phyloP scores from a whole-genome alignment of 2,113 vertebrate species.

The Tamias sibiricus region DNA sequence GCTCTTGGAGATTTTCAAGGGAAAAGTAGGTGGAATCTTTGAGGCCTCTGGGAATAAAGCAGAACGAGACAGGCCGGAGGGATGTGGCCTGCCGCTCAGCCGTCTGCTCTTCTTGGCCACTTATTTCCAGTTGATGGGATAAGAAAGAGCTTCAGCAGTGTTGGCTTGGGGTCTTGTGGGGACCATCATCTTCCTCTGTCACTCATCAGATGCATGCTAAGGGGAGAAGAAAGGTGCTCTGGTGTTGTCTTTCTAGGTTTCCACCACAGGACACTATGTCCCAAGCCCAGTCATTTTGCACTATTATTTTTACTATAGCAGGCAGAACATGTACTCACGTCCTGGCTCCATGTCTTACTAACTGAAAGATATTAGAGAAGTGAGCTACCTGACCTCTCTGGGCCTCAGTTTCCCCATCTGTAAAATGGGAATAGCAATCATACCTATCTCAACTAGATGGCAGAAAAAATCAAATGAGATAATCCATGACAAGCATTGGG shows the following conservation, averaged over 20 bases:
- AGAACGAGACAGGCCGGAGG: not conserved
- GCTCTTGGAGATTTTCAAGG: not conserved
- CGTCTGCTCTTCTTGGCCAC: not conserved
- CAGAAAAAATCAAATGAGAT: not conserved
- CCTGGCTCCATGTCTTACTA: not conserved
- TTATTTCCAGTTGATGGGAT: not conserved
- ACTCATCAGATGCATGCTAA: not conserved
- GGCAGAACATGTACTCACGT: not conserved
- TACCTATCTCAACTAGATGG: not conserved
- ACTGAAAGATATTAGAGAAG: not conserved
- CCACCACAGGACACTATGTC: not conserved
- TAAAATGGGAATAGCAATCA: not conserved
- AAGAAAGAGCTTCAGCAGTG: not conserved
- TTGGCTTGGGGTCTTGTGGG: not conserved
- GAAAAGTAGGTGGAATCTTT: not conserved
- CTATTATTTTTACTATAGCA: not conserved
- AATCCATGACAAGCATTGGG: not conserved
- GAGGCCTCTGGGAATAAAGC: not conserved
- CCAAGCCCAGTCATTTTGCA: not conserved
- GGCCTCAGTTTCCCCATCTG: conserved; percentile 13
- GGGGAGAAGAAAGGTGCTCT: not conserved
- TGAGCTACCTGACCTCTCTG: not conserved
- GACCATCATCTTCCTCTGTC: not conserved
- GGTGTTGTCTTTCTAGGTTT: not conserved
- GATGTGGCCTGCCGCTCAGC: not conserved